A percentile compares a stretch with the other conserved stretches of the same genome.
phyloP scores from a whole-genome alignment of 2,113 vertebrate genomes.

The Podarcis raffonei region DNA sequence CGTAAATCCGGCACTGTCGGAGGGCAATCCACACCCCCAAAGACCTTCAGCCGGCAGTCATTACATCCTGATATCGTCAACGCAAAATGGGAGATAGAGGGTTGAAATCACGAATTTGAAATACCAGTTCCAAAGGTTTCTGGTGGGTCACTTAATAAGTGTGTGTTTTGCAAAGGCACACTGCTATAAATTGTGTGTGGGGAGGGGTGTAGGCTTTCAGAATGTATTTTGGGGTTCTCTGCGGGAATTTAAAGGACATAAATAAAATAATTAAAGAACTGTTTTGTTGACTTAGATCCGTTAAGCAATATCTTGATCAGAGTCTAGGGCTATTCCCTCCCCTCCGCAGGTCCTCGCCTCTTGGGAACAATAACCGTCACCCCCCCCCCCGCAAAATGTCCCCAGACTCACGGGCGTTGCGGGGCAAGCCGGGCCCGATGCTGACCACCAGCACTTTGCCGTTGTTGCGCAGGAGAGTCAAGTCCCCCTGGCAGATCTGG shows the following conservation, averaged over 20 bases:
- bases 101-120: not conserved
- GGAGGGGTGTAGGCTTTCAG: no score
- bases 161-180: no score
- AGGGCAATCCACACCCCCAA: no score
- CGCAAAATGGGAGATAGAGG: not conserved
- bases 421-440: conserved; percentile 80
- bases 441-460: conserved; percentile 77
- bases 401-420: conserved; percentile 77
- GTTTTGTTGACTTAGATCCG: no score
- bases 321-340: not conserved
- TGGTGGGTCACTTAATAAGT: no score
- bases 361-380: not conserved
- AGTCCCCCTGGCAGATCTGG: conserved; percentile 74
- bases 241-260: no score
- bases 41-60: not conserved
- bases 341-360: not conserved
- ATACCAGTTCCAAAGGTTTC: no score
- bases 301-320: not conserved
- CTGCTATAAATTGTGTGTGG: no score
- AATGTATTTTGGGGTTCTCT: no score
- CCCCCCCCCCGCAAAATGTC: no score
- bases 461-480: conserved; percentile 70
- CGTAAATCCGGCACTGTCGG: not conserved
- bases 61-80: not conserved
- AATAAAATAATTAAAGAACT: no score